These are phyloP conservation scores for Bombus haemorrhoidalis DNA, from an alignment of 1,140 invertebrate genomes.

Conservation along the genomic window DNA sequence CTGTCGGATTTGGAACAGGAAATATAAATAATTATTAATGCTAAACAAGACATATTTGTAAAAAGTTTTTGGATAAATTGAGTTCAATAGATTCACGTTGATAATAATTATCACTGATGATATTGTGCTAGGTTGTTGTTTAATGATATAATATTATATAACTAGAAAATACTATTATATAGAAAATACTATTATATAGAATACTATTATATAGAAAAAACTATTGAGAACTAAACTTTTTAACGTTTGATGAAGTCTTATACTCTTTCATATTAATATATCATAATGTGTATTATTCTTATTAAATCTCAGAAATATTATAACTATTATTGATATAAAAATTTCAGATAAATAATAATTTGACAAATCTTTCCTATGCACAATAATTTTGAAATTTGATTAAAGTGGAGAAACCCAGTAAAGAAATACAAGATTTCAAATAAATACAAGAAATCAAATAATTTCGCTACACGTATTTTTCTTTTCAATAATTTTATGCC, in stretches of 20 bases:
- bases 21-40: neutral
- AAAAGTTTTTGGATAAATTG: neutral
- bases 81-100: neutral
- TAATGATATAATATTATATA: too few relatives aligned
- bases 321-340: neutral
- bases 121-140: too few relatives aligned
- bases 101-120: neutral
- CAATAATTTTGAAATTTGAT: too few relatives aligned
- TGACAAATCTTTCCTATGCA: neutral
- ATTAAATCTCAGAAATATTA: too few relatives aligned
- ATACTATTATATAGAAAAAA: too few relatives aligned
- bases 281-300: too few relatives aligned
- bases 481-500: neutral
- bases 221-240: too few relatives aligned
- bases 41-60: too few relatives aligned
- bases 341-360: neutral
- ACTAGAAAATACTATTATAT: too few relatives aligned
- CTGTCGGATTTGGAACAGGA: neutral
- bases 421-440: neutral
- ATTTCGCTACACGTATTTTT: neutral
- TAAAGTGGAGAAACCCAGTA: neutral
- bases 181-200: too few relatives aligned
- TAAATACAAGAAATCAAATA: neutral
- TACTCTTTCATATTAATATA: neutral
- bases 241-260: neutral